Base-by-base conservation (phyloP, 2,113 vertebrate species). In the Urocolius indicus region DNA sequence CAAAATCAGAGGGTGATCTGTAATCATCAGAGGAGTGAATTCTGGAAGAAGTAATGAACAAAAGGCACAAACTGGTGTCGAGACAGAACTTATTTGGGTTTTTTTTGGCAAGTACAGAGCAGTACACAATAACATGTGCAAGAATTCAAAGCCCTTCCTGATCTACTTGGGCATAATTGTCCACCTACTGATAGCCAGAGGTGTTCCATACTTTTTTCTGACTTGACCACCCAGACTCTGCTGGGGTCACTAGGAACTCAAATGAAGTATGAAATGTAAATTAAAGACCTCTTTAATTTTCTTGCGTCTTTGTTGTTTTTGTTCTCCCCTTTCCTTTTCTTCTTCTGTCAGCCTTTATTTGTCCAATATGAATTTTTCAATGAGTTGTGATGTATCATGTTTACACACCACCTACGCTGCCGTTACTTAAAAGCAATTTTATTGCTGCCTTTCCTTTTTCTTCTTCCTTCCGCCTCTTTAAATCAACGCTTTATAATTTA, bases 381-480 rank as follows among this genome's bases (percentile, higher is more conserved):
- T 48, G 82, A 68, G 41, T 68, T 1, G 3, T 79, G 62, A 79
- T 0, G 0, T 90, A 49, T 79, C 78, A 67, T 91, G 71, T 90
- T 76, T 94, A 61, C 8, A 0, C 30, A 61, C 62, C 58, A 68
- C 84, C 84, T 95, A 72, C 71, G 45, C 15, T 71, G 52, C 27
- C 75, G 54, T 91, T 82, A 52, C 48, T 90, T 89, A 75, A 89
- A 85, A 94, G 84, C 66, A 75, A 12, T 96, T 96, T 95, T 85
- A 85, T 87, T 82, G 49, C 71, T 91, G 69, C n/a, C 10, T 94
- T 92, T 85, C 76, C 36, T 57, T 84, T 61, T 83, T 58, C 52
- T 84, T 87, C 57, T 82, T 91, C 57, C 43, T 90, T 71, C 49
- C 26, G 23, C 4, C 1, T 89, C 62, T 91, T 87, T 87, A 84